Evolutionary conservation across 2,888 invertebrate genomes (phyloP).

Genomic region (Pardosa pseudoannulata): DNA sequence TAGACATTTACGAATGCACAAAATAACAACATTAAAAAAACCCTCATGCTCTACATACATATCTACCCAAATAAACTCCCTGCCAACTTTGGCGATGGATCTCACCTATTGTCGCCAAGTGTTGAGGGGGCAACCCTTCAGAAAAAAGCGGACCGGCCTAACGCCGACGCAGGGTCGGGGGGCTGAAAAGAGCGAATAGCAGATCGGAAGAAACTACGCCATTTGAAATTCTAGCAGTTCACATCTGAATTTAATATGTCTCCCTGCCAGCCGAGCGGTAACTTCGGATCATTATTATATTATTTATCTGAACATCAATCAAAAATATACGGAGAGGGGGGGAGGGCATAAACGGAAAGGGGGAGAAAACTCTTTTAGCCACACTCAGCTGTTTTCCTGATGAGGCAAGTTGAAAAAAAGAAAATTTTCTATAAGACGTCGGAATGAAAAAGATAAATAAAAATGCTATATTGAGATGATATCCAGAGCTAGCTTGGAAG

Average conservation of each 20-base stretch:
- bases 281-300: slow-evolving; percentile 71
- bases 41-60: too few species aligned
- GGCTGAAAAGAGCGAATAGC: background rate
- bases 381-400: slow-evolving; percentile 66
- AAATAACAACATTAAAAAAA: too few species aligned
- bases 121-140: slow-evolving; percentile 60
- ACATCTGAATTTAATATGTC: slow-evolving; percentile 73
- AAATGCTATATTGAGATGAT: slow-evolving; percentile 47
- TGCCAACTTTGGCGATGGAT: too few species aligned
- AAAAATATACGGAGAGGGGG: slow-evolving; percentile 60
- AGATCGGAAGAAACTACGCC: slow-evolving; percentile 59
- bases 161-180: slow-evolving; percentile 25
- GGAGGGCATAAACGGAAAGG: background rate
- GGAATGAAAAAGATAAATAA: slow-evolving; percentile 61
- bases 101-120: too few species aligned
- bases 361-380: slow-evolving; percentile 64
- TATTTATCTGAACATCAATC: slow-evolving; percentile 73
- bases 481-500: background rate
- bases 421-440: slow-evolving; percentile 45
- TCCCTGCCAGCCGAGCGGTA: slow-evolving; percentile 59
- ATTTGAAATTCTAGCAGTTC: slow-evolving; percentile 72
- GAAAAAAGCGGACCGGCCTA: slow-evolving; percentile 63
- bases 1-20: too few species aligned
- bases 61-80: too few species aligned
- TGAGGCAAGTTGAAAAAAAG: slow-evolving; percentile 41